Base-by-base conservation (phyloP, 2,113 vertebrate species). In the Mellivora capensis region DNA sequence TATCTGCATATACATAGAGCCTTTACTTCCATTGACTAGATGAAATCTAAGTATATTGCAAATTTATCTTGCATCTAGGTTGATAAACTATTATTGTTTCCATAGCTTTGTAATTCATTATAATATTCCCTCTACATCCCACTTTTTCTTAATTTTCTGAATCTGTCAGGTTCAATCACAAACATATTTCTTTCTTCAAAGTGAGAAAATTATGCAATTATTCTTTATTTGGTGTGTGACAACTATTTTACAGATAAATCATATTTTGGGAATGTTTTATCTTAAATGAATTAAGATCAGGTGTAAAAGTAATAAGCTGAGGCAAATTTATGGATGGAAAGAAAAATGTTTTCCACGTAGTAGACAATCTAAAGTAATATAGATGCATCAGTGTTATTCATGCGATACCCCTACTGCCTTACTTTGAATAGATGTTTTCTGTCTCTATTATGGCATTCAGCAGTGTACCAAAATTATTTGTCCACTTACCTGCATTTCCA, bases 71-170 rank as follows among this genome's bases (percentile, higher is more conserved):
- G 89, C 0, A 94, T 17, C 3, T 95, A 9, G 17, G 27, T 85
- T 49, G 20, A 91, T 94, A 47, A 97, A 93, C 23, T 82, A 71
- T 37, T 90, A 0, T 0, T 88, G 34, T 77, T 94, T 90, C 86
- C 39, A 90, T 13, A 72, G 59, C 6, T 21, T 54, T 47, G 18
- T 61, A 96, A 93, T 81, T 92, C 61, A 91, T 76, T 82, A 49
- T 83, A 72, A 44, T 2, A 88, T n/a, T 37, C 57, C 42, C 20
- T 79, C 34, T 49, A 42, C 17, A 85, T 34, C 0, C 13, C 1
- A 91, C 29, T 85, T 97, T 97, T 96, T 62, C 85, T 88, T 88
- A 88, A 85, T 88, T 96, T 94, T 42, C 44, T 91, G 72, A 93
- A 81, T 85, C 2, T 86, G 4, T 87, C 91, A 97, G 37, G 13